Evolutionary conservation across 2,797 vertebrate species (phyloP), one percentile per base, ranked within the genome.

Genomic region (Oryzias dopingdopingensis): DNA sequence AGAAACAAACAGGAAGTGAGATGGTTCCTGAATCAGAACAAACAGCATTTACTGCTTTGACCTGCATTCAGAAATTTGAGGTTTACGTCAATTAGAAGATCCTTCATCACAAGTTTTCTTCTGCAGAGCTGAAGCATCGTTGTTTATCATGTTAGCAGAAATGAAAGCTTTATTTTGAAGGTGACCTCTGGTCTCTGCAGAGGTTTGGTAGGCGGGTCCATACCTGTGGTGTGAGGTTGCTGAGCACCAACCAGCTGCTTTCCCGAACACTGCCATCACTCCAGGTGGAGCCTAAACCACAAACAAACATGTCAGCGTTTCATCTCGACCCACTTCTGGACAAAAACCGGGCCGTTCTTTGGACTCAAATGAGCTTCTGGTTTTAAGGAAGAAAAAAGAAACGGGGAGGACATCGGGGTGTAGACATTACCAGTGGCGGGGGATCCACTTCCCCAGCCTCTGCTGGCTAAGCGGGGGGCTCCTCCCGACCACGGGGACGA

Each of bases 141-240:
- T 22, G 20, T 22, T 22, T 22, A 22, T 22, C 20, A 22, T 22
- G 20, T 22, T 22, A 22, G 20, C 20, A 22, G 20, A 22, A 22
- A 22, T 22, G 20, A 22, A 22, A 22, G 20, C 20, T 22, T 22
- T 44, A 44, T n/a, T 44, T 4, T 44, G 5, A 43, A 43, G n/a
- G 15, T 16, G 6, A 46, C 10, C 20, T 18, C 17, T 7, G 6
- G 17, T 20, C 8, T 12, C 17, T 12, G 6, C 18, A 17, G 18
- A 20, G 45, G 45, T 47, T 14, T 5, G 13, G 18, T 46, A 5
- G 20, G 20, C 14, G 18, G 18, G 4, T 29, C 2, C 56, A 23
- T 92, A 99, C 97, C 97, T 99, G 97, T 72, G 97, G 96, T 80
- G 97, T 99, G 87, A 98, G 96, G 94, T 99, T 99, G 79, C 96